Evolutionary conservation across 2,888 invertebrate species (phyloP), one percentile per base, ranked within the genome.

Genomic region (Troglohyphantes excavatus): DNA sequence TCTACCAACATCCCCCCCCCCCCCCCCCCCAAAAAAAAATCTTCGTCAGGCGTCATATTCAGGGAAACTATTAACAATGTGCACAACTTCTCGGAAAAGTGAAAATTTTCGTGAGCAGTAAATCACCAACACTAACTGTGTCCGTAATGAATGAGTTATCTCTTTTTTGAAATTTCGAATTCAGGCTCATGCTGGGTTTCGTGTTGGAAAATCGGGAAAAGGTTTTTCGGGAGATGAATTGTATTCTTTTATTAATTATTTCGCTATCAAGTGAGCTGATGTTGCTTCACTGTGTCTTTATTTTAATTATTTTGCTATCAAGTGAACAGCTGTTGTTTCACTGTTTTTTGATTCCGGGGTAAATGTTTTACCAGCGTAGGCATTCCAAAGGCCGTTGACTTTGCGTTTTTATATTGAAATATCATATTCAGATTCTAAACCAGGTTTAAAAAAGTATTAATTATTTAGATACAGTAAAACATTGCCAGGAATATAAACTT

Each of bases 291-390:
- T 65, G 13, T 1, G 53, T 13, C 53, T 53, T 13, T 9, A 5
- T 53, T 39, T 13, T 53, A 53, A n/a, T 53, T 53, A n/a, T n/a
- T 53, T 53, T n/a, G 53, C n/a, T 53, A 72, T 53, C 46, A 26
- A 3, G 43, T 23, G 6, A 17, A n/a, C 72, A 72, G 53, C 17
- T 72, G 72, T 46, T 46, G 21, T 46, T 72, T 27, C 13, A 65
- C 0, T 65, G 23, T 23, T 11, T 9, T 65, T 11, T 65, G 11
- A 17, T 26, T 23, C 26, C 2, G 26, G 3, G 11, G 23, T 27
- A 65, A 65, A 27, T 26, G 13, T 26, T 53, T 53, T n/a, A 53
- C 13, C n/a, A 53, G 13, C 5, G 53, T n/a, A 39, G 1, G 53
- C 13, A 0, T 53, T n/a, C 53, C 5, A 53, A 53, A n/a, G 53